Conservation (phyloP, 2,113 vertebrate genomes). For the Colistium nudipinnis region DNA sequence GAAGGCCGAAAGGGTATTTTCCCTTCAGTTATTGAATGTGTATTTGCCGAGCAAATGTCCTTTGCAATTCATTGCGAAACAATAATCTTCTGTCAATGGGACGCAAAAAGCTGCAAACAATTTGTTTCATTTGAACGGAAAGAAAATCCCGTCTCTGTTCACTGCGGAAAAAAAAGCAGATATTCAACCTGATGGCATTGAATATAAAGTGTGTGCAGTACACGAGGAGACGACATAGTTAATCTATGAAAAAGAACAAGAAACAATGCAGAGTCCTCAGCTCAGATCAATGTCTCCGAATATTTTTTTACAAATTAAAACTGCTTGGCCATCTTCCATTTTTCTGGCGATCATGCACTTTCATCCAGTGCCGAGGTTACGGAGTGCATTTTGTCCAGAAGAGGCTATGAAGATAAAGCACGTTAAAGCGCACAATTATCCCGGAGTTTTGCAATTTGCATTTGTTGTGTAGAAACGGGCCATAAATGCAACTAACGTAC, state of each 20-base stretch:
- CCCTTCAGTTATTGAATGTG: conserved; percentile 35
- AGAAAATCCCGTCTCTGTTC: conserved; percentile 43
- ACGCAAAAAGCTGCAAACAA: conserved; percentile 55
- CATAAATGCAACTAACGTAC: conserved; percentile 57
- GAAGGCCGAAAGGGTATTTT: conserved; percentile 29
- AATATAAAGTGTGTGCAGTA: conserved; percentile 40
- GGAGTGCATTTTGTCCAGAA: conserved; percentile 42
- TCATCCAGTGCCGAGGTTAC: conserved; percentile 14
- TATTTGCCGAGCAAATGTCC: conserved; percentile 36
- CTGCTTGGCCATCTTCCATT: conserved; percentile 7
- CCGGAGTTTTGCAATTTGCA: conserved; percentile 55
- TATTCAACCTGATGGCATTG: conserved; percentile 52
- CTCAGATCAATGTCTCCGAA: conserved; percentile 41
- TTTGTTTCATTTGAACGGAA: conserved; percentile 48
- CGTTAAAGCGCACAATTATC: conserved; percentile 44
- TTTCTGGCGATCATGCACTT: conserved; percentile 20
- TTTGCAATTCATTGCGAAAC: conserved; percentile 54
- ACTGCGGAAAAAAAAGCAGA: conserved; percentile 38
- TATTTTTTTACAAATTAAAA: conserved; percentile 32
- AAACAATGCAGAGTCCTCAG: conserved; percentile 10
- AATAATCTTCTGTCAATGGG: conserved; percentile 33
- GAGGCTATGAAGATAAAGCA: conserved; percentile 40
- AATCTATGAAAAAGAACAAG: not conserved
- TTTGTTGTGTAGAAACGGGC: conserved; percentile 56
- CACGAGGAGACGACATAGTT: conserved; percentile 21